Conservation (phyloP, 2,113 vertebrate genomes). For the Amphilophus citrinellus region DNA sequence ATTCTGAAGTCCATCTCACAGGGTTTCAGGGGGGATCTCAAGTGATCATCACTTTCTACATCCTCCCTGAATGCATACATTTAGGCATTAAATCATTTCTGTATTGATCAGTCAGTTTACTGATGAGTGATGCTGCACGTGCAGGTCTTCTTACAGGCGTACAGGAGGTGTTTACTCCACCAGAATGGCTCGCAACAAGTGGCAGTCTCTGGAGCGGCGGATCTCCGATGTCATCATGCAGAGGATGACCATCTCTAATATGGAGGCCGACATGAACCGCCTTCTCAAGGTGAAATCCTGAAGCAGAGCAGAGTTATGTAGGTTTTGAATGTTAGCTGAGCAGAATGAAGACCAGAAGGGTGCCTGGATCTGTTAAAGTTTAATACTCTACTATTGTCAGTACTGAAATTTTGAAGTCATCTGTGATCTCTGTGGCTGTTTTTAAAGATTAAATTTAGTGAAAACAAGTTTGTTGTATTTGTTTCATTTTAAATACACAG, state of each 20-base stretch:
- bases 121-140: not conserved
- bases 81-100: not conserved
- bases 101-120: not conserved
- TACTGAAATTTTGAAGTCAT: not conserved
- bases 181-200: slow-evolving; percentile 90
- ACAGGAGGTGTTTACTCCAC: slow-evolving; percentile 86
- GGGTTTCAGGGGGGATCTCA: not conserved
- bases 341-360: not conserved
- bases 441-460: too few species aligned
- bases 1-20: not conserved
- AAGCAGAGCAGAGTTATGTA: not conserved
- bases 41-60: not conserved
- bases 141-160: slow-evolving; percentile 88
- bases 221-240: slow-evolving; percentile 97
- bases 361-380: too few species aligned
- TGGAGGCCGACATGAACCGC: slow-evolving; percentile 98
- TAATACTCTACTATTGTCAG: not conserved
- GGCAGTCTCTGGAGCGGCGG: slow-evolving; percentile 93
- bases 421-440: not conserved
- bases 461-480: too few species aligned
- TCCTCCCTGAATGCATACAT: not conserved
- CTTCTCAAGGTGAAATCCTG: slow-evolving; percentile 87
- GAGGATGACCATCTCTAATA: slow-evolving; percentile 97
- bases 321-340: not conserved
- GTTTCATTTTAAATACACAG: slow-evolving; percentile 66